Conservation (phyloP, 2,888 invertebrate genomes). For the Hyposoter dolosus region DNA sequence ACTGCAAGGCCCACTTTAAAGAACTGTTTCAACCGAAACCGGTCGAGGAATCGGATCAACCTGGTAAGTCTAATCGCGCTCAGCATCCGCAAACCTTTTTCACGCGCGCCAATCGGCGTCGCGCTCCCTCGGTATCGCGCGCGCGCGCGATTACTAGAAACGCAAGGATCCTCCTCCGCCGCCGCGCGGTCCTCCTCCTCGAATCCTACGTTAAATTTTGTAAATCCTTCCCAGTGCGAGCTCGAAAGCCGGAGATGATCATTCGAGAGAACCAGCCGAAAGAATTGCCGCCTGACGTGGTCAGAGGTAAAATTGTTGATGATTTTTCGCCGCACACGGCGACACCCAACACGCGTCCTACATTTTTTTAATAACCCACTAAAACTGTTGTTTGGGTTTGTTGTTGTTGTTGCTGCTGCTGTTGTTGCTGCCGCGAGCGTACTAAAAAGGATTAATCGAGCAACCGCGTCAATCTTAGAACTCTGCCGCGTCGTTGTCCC, state of each 20-base stretch:
- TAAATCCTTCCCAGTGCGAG: conserved; percentile 86
- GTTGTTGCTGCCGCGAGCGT: conserved; percentile 22
- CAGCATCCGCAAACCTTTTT: too few species aligned
- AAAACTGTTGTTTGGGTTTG: conserved; percentile 5
- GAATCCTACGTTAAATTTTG: conserved; percentile 67
- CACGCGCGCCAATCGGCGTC: too few species aligned
- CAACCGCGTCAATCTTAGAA: too few species aligned
- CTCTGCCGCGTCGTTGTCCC: too few species aligned
- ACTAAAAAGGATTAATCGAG: conserved; percentile 68
- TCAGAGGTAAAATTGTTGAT: conserved; percentile 90
- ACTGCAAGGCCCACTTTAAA: conserved; percentile 97
- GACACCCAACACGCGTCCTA: not conserved
- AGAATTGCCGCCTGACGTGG: conserved; percentile 96
- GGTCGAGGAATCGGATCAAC: conserved; percentile 90
- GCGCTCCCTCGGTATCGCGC: too few species aligned
- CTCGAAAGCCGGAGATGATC: conserved; percentile 93
- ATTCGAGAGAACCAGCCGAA: conserved; percentile 96
- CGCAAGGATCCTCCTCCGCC: not conserved
- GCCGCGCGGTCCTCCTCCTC: not conserved
- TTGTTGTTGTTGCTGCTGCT: conserved; percentile 26
- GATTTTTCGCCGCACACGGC: conserved; percentile 22
- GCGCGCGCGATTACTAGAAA: too few species aligned
- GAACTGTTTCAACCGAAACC: conserved; percentile 96
- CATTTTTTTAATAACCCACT: too few species aligned
- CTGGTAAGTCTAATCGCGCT: conserved; percentile 86